Evolutionary conservation across 2,797 vertebrate genomes (phyloP).

Genomic region (Pteronotus mesoamericanus): DNA sequence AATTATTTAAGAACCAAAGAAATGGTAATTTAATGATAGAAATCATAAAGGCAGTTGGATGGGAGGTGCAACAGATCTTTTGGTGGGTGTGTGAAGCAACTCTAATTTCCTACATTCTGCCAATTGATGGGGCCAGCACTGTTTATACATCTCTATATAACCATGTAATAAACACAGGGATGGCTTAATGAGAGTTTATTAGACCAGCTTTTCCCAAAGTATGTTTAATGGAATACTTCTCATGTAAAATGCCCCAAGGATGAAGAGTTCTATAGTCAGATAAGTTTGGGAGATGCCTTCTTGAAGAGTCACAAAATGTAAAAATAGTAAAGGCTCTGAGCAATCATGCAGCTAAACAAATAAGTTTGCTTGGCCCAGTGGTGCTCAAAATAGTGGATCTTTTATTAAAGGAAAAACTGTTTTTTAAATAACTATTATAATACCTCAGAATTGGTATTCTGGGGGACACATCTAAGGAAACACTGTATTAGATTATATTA

Average conservation of each 20-base stretch:
- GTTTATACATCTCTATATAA: not conserved
- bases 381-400: not conserved
- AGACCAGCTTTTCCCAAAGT: not conserved
- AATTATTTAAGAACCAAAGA: not conserved
- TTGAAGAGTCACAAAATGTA: not conserved
- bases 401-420: not conserved
- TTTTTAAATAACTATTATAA: not conserved
- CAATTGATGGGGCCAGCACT: not conserved
- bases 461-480: not conserved
- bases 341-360: not conserved
- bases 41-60: not conserved
- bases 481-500: not conserved
- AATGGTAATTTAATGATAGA: not conserved
- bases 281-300: not conserved
- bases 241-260: not conserved
- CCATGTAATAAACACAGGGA: not conserved
- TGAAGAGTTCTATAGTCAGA: not conserved
- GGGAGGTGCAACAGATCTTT: not conserved
- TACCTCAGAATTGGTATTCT: not conserved
- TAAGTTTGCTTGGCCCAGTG: not conserved
- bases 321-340: not conserved
- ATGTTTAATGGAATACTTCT: not conserved
- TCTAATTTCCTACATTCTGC: not conserved
- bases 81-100: not conserved
- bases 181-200: not conserved